Conservation (phyloP, 1,140 invertebrate species). For the Polypedilum pembai region DNA sequence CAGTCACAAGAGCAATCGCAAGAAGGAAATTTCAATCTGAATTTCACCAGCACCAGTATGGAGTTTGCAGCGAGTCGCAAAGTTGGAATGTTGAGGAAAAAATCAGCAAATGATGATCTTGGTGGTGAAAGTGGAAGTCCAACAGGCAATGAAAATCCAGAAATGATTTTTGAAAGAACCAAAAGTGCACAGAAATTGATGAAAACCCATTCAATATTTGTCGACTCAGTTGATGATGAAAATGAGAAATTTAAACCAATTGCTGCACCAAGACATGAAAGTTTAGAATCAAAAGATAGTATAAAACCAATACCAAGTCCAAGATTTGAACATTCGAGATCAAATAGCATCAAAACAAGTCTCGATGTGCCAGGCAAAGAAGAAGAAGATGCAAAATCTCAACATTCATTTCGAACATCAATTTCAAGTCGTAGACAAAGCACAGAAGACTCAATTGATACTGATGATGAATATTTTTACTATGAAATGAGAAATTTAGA, state of each 20-base stretch:
- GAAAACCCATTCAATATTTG: constrained; percentile 8
- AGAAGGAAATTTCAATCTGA: constrained; percentile 26
- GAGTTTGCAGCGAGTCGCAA: constrained; percentile 31
- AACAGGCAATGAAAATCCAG: background rate
- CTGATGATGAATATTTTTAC: constrained; percentile 88
- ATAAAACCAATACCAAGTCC: constrained; percentile 43
- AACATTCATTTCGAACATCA: constrained; percentile 75
- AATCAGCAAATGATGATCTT: constrained; percentile 32
- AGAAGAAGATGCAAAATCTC: constrained; percentile 77
- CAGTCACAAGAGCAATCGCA: background rate
- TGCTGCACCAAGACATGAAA: constrained; percentile 34
- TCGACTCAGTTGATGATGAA: constrained; percentile 38
- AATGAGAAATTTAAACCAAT: constrained; percentile 41
- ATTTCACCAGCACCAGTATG: constrained; percentile 30
- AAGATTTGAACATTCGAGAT: constrained; percentile 5
- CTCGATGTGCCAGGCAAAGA: constrained; percentile 68
- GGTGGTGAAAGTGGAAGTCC: background rate
- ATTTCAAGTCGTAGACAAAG: constrained; percentile 82
- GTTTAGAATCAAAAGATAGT: constrained; percentile 45
- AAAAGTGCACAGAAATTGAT: background rate
- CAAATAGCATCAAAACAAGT: constrained; percentile 41
- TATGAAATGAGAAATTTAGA: constrained; percentile 80
- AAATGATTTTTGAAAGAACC: constrained; percentile 8
- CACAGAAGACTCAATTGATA: constrained; percentile 87
- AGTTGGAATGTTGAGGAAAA: constrained; percentile 29